Conservation (phyloP, 2,888 invertebrate species). For the Drosophila mulleri region DNA sequence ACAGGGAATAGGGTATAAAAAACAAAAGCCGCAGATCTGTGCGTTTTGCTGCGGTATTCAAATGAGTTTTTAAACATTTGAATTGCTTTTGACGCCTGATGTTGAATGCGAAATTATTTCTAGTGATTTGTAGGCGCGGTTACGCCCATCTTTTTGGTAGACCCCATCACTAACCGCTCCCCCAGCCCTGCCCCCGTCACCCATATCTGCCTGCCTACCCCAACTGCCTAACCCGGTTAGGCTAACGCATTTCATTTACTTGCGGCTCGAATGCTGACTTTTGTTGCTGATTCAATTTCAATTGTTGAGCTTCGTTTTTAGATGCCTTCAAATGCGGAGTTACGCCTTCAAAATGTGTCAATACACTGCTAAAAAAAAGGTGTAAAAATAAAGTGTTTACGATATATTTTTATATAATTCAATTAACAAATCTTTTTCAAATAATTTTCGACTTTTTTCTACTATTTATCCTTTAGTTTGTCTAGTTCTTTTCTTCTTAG, state of each 20-base stretch:
- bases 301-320: conserved; percentile 63
- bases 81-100: conserved; percentile 73
- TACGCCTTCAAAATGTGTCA: conserved; percentile 47
- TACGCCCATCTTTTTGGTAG: conserved; percentile 12
- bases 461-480: neutral
- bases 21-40: conserved; percentile 46
- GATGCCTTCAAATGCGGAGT: conserved; percentile 21
- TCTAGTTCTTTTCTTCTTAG: neutral
- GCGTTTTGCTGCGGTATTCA: conserved; percentile 61
- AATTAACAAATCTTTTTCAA: no score
- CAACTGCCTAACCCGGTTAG: conserved; percentile 1
- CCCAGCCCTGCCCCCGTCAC: neutral
- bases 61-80: conserved; percentile 74
- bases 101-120: conserved; percentile 72
- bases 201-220: neutral
- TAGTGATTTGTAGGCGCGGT: conserved; percentile 55
- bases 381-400: no score
- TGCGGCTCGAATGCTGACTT: conserved; percentile 70
- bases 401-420: no score
- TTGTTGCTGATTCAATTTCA: conserved; percentile 74
- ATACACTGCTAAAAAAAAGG: neutral
- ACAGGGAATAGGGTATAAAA: conserved; percentile 7
- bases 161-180: neutral
- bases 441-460: neutral
- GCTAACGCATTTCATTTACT: conserved; percentile 56